Base-by-base conservation (phyloP, 2,113 vertebrate species). In the Thymallus thymallus region DNA sequence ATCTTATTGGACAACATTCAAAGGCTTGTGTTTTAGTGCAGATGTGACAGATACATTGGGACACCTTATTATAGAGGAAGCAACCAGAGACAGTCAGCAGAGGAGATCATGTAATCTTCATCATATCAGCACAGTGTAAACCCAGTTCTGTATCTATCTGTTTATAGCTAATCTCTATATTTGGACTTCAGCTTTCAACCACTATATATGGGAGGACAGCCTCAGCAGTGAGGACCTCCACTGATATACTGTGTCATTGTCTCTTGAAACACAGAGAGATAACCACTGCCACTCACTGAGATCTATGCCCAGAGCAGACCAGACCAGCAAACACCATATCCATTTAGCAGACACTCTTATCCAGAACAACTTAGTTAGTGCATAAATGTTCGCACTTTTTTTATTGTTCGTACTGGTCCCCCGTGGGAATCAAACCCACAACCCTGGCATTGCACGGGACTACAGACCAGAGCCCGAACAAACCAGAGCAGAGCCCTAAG, bases 201-300 rank as follows among this genome's bases (percentile, higher is more conserved):
- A 41, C 78, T 82, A 82, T 79, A 84, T 72, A 71, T 51, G 48
- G 48, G 23, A 69, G 64, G 22, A 62, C 22, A 26, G 76, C 83
- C 80, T 66, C 66, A 13, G 76, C 63, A 1, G 16, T 79, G 63
- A 24, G n/a, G 73, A 81, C 72, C 63, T 73, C 79, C 71, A 13
- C 80, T 64, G 73, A 35, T 73, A 5, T 51, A 41, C 9, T 12
- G 46, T 14, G 46, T 48, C 12, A 51, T 51, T 51, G 48, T 70
- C 66, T 68, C 45, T 63, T 32, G 64, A 55, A 69, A 73, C 75
- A 80, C 75, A 76, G 30, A 76, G 48, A 87, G 71, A 77, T 51
- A 48, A 73, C 71, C 72, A 67, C 56, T 46, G 20, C 79, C 75
- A 82, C 78, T 70, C 75, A 87, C 77, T 22, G 68, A 84, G 77